phyloP scores from a whole-genome alignment of 2,888 invertebrate genomes.

The Agapetus fuscipes region DNA sequence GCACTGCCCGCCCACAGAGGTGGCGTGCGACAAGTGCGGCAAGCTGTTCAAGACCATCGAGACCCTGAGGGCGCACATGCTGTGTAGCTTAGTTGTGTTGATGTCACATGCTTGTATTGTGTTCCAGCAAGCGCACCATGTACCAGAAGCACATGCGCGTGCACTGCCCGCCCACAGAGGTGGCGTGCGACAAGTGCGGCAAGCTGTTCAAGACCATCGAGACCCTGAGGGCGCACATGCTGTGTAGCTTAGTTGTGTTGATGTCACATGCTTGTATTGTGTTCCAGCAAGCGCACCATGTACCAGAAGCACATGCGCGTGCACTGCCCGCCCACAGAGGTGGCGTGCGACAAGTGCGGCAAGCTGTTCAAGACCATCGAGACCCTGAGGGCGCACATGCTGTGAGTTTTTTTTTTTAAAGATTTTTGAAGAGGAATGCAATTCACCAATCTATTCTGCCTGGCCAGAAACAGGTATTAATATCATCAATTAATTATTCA shows the following conservation, averaged over 20 bases:
- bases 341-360: slow-evolving; percentile 36
- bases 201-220: slow-evolving; percentile 34
- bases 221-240: slow-evolving; percentile 34
- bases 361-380: slow-evolving; percentile 34
- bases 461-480: no score
- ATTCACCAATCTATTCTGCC: no score
- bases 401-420: slow-evolving; percentile 35
- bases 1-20: slow-evolving; percentile 27
- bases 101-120: no score
- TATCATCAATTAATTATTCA: no score
- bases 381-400: slow-evolving; percentile 34
- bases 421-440: background rate
- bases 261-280: no score
- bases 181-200: slow-evolving; percentile 36
- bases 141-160: slow-evolving; percentile 37
- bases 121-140: slow-evolving; percentile 36
- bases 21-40: slow-evolving; percentile 36
- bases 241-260: no score
- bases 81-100: no score
- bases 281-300: slow-evolving; percentile 36
- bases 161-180: slow-evolving; percentile 27
- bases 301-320: slow-evolving; percentile 37
- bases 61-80: slow-evolving; percentile 34
- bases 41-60: slow-evolving; percentile 34
- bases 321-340: slow-evolving; percentile 27